These are phyloP conservation scores for Gallinago undulata DNA, from an alignment of 2,113 vertebrate species.

Conservation along the genomic window DNA sequence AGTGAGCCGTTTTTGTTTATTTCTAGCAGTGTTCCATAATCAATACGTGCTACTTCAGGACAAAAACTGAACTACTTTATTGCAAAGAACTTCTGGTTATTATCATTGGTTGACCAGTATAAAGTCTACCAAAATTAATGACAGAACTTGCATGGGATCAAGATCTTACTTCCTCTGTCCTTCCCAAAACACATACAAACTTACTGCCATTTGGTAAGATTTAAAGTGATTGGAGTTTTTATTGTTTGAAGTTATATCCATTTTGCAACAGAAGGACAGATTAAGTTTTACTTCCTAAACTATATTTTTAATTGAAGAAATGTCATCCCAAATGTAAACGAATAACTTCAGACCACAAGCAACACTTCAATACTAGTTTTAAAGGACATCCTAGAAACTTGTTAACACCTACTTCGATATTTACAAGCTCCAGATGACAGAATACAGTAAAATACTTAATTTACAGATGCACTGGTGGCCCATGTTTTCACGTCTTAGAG, in stretches of 20 bases:
- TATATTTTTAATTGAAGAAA: background rate
- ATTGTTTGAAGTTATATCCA: background rate
- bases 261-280: background rate
- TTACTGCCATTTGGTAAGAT: background rate
- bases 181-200: background rate
- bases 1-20: background rate
- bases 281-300: background rate
- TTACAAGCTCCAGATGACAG: background rate
- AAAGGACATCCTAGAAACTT: background rate
- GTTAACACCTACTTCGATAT: background rate
- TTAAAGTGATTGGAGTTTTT: background rate
- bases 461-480: background rate
- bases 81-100: background rate
- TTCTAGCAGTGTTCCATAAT: background rate
- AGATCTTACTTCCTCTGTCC: background rate
- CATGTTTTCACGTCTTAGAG: background rate
- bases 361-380: background rate
- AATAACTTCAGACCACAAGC: background rate
- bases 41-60: background rate
- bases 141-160: background rate
- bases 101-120: background rate
- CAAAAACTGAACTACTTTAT: background rate
- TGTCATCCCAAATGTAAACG: background rate
- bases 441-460: background rate
- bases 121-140: background rate